Evolutionary conservation across 1,140 invertebrate genomes (phyloP), one percentile per base, ranked within the genome.

Genomic region (Cotesia chilonis): DNA sequence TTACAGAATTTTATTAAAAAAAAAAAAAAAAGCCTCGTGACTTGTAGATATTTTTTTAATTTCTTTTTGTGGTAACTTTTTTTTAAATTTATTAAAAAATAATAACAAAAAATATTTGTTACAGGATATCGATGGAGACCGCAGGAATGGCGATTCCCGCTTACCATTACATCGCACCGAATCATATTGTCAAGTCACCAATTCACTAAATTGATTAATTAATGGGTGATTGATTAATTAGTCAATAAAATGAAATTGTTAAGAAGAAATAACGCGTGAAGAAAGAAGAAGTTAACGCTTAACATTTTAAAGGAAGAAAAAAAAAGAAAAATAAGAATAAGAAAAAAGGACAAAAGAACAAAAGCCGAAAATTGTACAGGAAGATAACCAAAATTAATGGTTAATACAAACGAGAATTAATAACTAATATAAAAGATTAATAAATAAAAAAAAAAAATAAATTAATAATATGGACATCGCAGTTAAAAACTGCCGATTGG

Each of bases 101-200:
- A 67, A 54, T 72, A n/a, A 61, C 2, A 47, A 70, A 14, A 36
- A 67, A 67, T 67, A 28, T 83, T 74, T 89, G 87, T 88, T 88
- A 73, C 90, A 96, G 94, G 91, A 95, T 96, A 94, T 94, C 94
- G 60, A 94, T 95, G 93, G 94, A 96, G 89, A 96, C 94, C 70
- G 93, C 94, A 75, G 93, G 94, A 78, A 90, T 96, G 88, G 93
- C 93, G 80, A 92, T 96, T 89, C 93, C 93, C 74, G 93, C 94
- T 72, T 96, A 95, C 89, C 94, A 95, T 85, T 96, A 95, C 89
- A 94, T 96, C 85, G 92, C 94, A 77, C 94, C 94, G 68, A 95
- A 95, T 88, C 93, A 95, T 89, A 95, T 96, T 85, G 94, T 96
- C 79, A 95, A 95, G 88, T 93, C 94, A 74, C 93, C 94, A 77